These are phyloP conservation scores for Euphydryas editha DNA, from an alignment of 2,888 invertebrate genomes.

Conservation along the genomic window DNA sequence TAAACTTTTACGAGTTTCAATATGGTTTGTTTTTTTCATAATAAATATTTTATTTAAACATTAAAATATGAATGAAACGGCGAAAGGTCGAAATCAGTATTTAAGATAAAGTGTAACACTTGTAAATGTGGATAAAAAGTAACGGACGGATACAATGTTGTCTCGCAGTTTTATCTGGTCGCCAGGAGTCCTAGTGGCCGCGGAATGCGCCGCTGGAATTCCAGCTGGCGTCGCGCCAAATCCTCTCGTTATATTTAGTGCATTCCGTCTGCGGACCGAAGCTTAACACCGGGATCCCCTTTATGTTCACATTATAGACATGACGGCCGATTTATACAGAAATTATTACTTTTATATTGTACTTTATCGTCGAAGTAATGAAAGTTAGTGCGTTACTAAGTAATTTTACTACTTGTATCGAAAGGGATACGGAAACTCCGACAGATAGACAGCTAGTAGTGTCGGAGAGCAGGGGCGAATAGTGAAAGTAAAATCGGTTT, in stretches of 20 bases:
- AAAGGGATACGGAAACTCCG: background rate
- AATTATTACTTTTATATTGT: background rate
- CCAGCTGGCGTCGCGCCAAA: conserved; percentile 38
- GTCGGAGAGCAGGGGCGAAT: background rate
- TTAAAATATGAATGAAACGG: background rate
- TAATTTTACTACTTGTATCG: background rate
- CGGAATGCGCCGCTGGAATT: conserved; percentile 27
- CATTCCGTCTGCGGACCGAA: conserved; percentile 30
- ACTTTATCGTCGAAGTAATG: background rate
- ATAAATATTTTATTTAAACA: background rate
- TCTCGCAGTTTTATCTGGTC: background rate
- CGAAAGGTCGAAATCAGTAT: background rate
- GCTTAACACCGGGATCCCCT: conserved; percentile 22
- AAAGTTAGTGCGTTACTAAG: background rate
- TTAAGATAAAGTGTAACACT: background rate
- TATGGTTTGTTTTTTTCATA: conserved; percentile 11
- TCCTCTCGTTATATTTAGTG: conserved; percentile 37
- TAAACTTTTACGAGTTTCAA: conserved; percentile 21
- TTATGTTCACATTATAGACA: conserved; percentile 19
- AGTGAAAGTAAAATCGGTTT: conserved; percentile 8
- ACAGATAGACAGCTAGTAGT: background rate
- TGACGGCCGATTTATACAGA: background rate
- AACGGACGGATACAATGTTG: conserved; percentile 1
- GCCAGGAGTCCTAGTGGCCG: background rate
- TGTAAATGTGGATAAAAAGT: background rate